Base-by-base conservation (phyloP, 2,888 invertebrate genomes). In the Cotesia congregata region DNA sequence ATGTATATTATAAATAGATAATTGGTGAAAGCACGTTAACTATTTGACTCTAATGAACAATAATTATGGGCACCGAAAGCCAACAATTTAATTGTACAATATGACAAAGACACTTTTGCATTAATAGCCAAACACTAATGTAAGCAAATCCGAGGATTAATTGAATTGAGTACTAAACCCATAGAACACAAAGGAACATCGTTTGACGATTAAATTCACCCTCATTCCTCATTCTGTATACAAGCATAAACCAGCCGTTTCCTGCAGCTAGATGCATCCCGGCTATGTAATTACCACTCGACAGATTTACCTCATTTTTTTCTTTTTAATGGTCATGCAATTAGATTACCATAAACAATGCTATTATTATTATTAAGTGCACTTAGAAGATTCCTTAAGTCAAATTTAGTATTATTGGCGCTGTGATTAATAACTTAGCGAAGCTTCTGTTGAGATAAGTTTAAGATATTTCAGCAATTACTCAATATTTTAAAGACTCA, bases 31-130 rank as follows among this genome's bases (percentile, higher is more conserved):
- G 17, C 50, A 7, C 39, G 12, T 1, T 41, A 50, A 50, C 50
- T 50, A 50, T 7, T 50, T 50, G 50, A 50, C 50, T 9, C 50
- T 50, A 50, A 50, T 12, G 50, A 50, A 50, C 50, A 50, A 50
- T 50, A 12, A 50, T 50, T 50, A 50, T 9, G 50, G 50, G 9
- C 9, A 50, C 50, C 12, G 12, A 50, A 50, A 50, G 12, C 50
- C 50, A 50, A 50, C 50, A 50, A 50, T 50, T 50, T 50, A 12
- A 50, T 50, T 50, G 50, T 12, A 9, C 50, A 50, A 50, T 50
- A 50, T 50, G 50, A 50, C 50, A 50, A 50, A 50, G 50, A 50
- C 50, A 50, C 50, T 50, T 50, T 50, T 50, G 50, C 50, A 50
- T 50, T 50, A 50, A 50, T 50, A 50, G 50, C 70, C n/a, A 30